Base-by-base conservation (phyloP, 2,113 vertebrate species). In the Vulpes vulpes region DNA sequence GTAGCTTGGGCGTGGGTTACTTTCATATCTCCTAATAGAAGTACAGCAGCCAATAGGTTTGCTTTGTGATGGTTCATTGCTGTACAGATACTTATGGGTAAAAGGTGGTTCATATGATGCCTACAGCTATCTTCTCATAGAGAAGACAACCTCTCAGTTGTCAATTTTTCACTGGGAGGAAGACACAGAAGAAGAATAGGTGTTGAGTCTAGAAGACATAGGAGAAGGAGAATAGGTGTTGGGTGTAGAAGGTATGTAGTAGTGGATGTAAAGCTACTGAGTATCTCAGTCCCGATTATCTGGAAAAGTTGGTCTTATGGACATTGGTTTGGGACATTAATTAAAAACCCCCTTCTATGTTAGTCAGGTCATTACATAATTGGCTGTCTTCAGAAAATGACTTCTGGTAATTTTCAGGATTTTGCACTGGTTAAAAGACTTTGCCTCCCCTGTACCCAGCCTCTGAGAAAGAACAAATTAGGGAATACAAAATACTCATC, bases 1-100 rank as follows among this genome's bases (percentile, higher is more conserved):
- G 9, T 89, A 91, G 53, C 71, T 32, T 62, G 55, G 4, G 1
- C 27, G 22, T 82, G 30, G 43, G 6, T 43, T 43, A 43, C n/a
- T 92, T 92, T 90, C 23, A 17, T 57, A 60, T 76, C 88, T 96
- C 89, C 30, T 8, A 60, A 67, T 5, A 25, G n/a, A 88, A 91
- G 4, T 57, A 2, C 11, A 67, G 10, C 64, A 30, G 5, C 5
- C 35, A 84, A 1, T 43, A 9, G 7, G 2, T 59, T 89, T 80
- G 53, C 49, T 85, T 93, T 91, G 9, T 73, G 55, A 71, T 76
- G 12, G 22, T 60, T 81, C 43, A 23, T 59, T 88, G 22, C 19
- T 2, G 2, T 23, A 32, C 14, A 67, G 32, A 88, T 43, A 11
- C 30, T 93, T 65, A 88, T 15, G 8, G 10, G 2, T 19, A 60